Conservation (phyloP, 2,888 invertebrate genomes). For the Shargacucullia verbasci region DNA sequence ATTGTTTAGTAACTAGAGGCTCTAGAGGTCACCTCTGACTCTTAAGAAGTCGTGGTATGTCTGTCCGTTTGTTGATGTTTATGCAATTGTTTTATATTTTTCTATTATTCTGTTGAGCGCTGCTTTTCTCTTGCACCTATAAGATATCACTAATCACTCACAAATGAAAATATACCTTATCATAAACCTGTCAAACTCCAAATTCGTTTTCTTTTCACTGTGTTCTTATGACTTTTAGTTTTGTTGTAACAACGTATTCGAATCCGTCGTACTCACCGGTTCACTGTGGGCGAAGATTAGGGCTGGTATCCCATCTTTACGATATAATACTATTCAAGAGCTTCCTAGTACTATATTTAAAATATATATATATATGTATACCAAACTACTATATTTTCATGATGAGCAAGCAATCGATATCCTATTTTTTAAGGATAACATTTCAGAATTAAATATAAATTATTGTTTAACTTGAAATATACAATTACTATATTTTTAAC, state of each 20-base stretch:
- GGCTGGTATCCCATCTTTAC: too few relatives aligned
- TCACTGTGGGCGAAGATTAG: slow-evolving; percentile 79
- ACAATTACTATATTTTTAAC: too few relatives aligned
- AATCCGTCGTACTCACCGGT: slow-evolving; percentile 66
- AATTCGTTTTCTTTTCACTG: slow-evolving; percentile 14
- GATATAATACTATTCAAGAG: too few relatives aligned
- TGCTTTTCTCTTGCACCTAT: background rate
- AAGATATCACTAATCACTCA: background rate
- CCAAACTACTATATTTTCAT: too few relatives aligned
- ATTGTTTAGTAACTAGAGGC: slow-evolving; percentile 62
- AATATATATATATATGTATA: too few relatives aligned
- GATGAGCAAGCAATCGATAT: too few relatives aligned
- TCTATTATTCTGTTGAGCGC: slow-evolving; percentile 59
- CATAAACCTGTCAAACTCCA: slow-evolving; percentile 15
- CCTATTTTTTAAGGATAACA: too few relatives aligned
- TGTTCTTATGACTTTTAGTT: slow-evolving; percentile 12
- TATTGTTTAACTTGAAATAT: too few relatives aligned
- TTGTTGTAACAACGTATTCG: slow-evolving; percentile 56
- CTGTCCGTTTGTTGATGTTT: slow-evolving; percentile 73
- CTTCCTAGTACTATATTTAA: too few relatives aligned
- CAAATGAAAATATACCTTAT: slow-evolving; percentile 6
- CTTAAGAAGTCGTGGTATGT: slow-evolving; percentile 71
- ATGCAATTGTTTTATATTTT: slow-evolving; percentile 86
- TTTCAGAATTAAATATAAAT: too few relatives aligned
- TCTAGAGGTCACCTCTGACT: slow-evolving; percentile 58